phyloP scores from a whole-genome alignment of 1,140 invertebrate species.

The Sycophaga agraensis region DNA sequence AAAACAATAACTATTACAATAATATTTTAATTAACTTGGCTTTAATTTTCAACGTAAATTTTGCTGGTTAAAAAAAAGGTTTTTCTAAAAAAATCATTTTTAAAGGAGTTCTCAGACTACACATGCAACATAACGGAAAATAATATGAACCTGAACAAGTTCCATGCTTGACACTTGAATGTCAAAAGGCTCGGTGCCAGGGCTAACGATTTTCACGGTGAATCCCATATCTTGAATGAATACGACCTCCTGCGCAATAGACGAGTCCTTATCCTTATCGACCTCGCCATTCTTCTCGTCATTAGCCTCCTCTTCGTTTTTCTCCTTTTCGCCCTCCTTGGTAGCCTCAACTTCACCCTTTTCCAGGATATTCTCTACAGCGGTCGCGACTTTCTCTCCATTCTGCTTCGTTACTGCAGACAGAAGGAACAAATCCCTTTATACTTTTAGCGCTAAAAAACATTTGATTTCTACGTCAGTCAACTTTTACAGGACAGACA shows the following conservation, averaged over 20 bases:
- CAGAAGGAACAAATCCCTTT: constrained; percentile 7
- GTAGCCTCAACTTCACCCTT: constrained; percentile 60
- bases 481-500: too few species aligned
- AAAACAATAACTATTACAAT: too few species aligned
- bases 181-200: constrained; percentile 86
- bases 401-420: constrained; percentile 44
- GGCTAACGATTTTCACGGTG: constrained; percentile 87
- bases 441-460: background rate
- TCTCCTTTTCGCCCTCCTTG: constrained; percentile 56
- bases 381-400: constrained; percentile 36
- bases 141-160: constrained; percentile 75
- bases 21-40: too few species aligned
- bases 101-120: too few species aligned
- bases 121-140: too few species aligned
- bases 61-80: too few species aligned
- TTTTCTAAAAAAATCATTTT: too few species aligned
- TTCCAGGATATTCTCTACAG: constrained; percentile 53
- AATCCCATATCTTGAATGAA: constrained; percentile 94
- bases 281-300: constrained; percentile 41
- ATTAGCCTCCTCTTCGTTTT: constrained; percentile 41
- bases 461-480: too few species aligned
- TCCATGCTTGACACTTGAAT: constrained; percentile 98
- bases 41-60: too few species aligned
- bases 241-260: constrained; percentile 74
- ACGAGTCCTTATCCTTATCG: constrained; percentile 48